phyloP scores from a whole-genome alignment of 2,113 vertebrate species.

The Uria aalge region DNA sequence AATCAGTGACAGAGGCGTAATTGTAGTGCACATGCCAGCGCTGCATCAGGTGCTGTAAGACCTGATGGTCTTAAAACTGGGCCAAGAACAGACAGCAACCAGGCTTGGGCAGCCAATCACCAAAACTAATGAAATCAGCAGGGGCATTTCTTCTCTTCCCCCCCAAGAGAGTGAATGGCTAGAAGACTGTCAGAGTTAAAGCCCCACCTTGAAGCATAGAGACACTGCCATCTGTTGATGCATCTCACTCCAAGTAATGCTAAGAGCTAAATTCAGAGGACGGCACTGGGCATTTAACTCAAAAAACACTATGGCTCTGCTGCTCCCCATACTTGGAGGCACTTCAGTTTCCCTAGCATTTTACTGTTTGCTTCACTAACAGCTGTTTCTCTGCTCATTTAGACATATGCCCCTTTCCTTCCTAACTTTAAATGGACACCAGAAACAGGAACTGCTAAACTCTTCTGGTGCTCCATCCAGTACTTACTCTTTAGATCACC shows the following conservation, averaged over 20 bases:
- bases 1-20: neutral
- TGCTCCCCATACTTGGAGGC: neutral
- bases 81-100: neutral
- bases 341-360: neutral
- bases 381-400: neutral
- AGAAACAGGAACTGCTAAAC: neutral
- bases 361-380: neutral
- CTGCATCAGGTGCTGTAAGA: neutral
- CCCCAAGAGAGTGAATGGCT: neutral
- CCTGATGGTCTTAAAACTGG: neutral
- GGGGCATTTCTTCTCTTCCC: neutral
- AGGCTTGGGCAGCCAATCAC: neutral
- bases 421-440: neutral
- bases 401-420: neutral
- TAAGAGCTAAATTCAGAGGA: neutral
- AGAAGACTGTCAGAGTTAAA: neutral
- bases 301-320: neutral
- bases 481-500: neutral
- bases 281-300: neutral
- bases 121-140: neutral
- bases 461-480: neutral
- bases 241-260: neutral
- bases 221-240: neutral
- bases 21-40: accelerated
- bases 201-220: neutral